Evolutionary conservation across 2,797 vertebrate genomes (phyloP).

Genomic region (Fistularia tabacaria): DNA sequence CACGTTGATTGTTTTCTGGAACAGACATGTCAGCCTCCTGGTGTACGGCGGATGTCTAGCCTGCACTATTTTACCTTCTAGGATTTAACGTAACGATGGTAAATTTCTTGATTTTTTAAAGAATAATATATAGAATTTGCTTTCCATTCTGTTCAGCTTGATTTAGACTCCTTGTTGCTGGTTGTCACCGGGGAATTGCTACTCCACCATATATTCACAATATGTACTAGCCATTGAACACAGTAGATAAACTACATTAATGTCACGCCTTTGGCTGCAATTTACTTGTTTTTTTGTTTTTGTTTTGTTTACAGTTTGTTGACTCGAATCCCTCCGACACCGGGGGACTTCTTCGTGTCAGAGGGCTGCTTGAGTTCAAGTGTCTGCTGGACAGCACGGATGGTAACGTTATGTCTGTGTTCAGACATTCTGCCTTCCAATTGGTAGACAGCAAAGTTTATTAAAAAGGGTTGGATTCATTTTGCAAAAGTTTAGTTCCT

Average conservation of each 20-base stretch:
- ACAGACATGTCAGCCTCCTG: slow-evolving; percentile 48
- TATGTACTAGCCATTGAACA: no score
- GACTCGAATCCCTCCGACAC: slow-evolving; percentile 57
- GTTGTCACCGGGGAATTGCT: no score
- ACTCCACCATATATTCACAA: no score
- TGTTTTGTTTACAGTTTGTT: slow-evolving; percentile 43
- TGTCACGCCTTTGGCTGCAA: not conserved
- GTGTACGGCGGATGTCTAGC: no score
- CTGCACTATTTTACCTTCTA: no score
- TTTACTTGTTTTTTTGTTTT: no score
- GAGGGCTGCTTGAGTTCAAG: slow-evolving; percentile 83
- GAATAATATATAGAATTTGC: not conserved
- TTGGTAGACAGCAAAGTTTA: no score
- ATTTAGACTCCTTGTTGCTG: not conserved
- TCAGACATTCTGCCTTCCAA: no score
- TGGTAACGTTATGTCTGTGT: slow-evolving; percentile 61
- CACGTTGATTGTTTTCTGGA: slow-evolving; percentile 47
- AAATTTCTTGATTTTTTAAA: no score
- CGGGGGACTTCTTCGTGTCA: slow-evolving; percentile 79
- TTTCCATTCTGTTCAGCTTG: not conserved
- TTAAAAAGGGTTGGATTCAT: no score
- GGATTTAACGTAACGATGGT: no score
- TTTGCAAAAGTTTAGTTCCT: no score
- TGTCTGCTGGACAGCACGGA: slow-evolving; percentile 82
- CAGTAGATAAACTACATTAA: not conserved